Base-by-base conservation (phyloP, 2,113 vertebrate species). In the Cyprinus carpio region DNA sequence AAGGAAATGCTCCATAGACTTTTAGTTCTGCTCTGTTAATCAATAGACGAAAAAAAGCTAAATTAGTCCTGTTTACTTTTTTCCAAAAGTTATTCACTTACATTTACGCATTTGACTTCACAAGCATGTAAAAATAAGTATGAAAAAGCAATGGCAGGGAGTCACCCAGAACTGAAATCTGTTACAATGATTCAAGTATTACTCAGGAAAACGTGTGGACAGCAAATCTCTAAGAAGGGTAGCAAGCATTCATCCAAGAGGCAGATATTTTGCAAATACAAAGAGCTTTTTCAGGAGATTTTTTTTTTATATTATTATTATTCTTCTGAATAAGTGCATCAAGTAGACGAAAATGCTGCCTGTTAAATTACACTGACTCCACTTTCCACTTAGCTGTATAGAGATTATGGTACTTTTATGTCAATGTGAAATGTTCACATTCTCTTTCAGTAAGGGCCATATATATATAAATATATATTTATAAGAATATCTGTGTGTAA, bases 141-240 rank as follows among this genome's bases (percentile, higher is more conserved):
- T 67, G 67, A 89, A 64, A 65, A 87, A 64, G 87, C 79, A 84
- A 91, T 96, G 93, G 95, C 97, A 97, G 97, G 97, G 96, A 97
- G 92, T 96, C 95, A 95, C 96, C 96, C 95, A 96, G 95, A 95
- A 94, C 88, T 94, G 94, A 96, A 96, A 81, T 89, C 97, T 97
- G 96, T 96, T 97, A 97, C 96, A 97, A 94, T 96, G 95, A 95
- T 93, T 93, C 95, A 97, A 96, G 97, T 96, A 96, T 97, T 97
- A 97, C 97, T 99, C 97, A 99, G 97, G 97, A 97, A 99, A 96
- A 96, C 93, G 94, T 94, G 93, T 93, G 95, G 81, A 91, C 81
- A 85, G 95, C 93, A 94, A 93, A 94, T 95, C 93, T 96, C 6
- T 40, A 40, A 86, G 93, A 92, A 89, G 51, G 92, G 93, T 93